phyloP scores from a whole-genome alignment of 2,888 invertebrate genomes.

The Harmothoe impar region DNA sequence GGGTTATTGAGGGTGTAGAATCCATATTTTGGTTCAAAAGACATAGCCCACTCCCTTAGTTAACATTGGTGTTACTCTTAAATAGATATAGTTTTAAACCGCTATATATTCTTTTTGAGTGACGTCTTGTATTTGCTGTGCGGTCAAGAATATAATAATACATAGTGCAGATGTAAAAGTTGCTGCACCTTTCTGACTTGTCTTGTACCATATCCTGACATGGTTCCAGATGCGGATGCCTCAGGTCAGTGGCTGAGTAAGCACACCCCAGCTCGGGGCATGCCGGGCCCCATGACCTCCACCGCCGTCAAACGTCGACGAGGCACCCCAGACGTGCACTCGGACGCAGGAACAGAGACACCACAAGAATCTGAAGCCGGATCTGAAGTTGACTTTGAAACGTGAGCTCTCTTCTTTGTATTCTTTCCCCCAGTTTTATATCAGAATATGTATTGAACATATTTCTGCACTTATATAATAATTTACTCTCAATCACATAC shows the following conservation, averaged over 20 bases:
- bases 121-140: no score
- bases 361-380: slow-evolving; percentile 66
- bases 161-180: no score
- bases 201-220: no score
- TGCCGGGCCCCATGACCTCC: slow-evolving; percentile 68
- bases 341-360: slow-evolving; percentile 67
- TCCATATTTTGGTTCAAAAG: no score
- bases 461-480: background rate
- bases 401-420: slow-evolving; percentile 63
- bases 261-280: slow-evolving; percentile 66
- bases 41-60: no score
- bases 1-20: no score
- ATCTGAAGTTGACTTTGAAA: slow-evolving; percentile 69
- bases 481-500: background rate
- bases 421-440: background rate
- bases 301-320: slow-evolving; percentile 69
- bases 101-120: no score
- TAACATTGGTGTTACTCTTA: no score
- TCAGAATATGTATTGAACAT: background rate
- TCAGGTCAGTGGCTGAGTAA: slow-evolving; percentile 58
- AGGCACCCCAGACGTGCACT: slow-evolving; percentile 57
- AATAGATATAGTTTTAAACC: no score
- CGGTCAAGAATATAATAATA: no score
- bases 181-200: no score
- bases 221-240: background rate